Evolutionary conservation across 1,140 invertebrate genomes (phyloP), one percentile per base, ranked within the genome.

Genomic region (Laodelphax striatellus): DNA sequence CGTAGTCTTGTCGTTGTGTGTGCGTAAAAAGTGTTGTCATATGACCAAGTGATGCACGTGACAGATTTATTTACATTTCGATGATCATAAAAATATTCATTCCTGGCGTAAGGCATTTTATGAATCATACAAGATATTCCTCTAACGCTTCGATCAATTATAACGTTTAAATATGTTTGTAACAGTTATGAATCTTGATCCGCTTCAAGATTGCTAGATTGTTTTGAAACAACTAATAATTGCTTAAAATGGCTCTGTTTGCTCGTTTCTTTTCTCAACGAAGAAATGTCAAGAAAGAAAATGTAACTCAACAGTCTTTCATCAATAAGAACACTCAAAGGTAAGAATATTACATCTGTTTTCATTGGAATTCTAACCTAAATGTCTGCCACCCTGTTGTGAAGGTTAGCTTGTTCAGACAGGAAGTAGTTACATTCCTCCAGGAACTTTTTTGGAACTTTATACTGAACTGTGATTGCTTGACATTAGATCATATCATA

Each of bases 211-310:
- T 19, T 50, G 10, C 46, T 19, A 50, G 46, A 10, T 22, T 38
- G 34, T 38, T 38, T 38, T 9, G 11, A 38, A 38, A 2, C 21
- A 8, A 8, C 4, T 2, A 11, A 9, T 19, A 1, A 17, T 19
- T 19, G 6, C 16, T 5, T 50, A 57, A 41, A 41, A 57, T 57
- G 55, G 55, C 55, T 5, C 28, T 57, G 21, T 57, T 57, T 34
- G 14, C 24, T 16, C 55, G 55, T 11, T 41, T 57, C 9, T 57
- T 57, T 42, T 57, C 55, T 34, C 55, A 31, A 34, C 34, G 55
- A 5, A 57, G 16, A 57, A 57, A 10, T 19, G 13, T 41, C 8
- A 57, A 57, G 8, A 57, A 57, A 31, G 55, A 57, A 14, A 34
- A 31, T 19, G 10, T 9, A 17, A 11, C 31, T 31, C 5, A 38